Percentiles rank a stretch among this genome's conserved stretches.
phyloP scores from a whole-genome alignment of 2,113 vertebrate species.

The Acrocephalus arundinaceus region DNA sequence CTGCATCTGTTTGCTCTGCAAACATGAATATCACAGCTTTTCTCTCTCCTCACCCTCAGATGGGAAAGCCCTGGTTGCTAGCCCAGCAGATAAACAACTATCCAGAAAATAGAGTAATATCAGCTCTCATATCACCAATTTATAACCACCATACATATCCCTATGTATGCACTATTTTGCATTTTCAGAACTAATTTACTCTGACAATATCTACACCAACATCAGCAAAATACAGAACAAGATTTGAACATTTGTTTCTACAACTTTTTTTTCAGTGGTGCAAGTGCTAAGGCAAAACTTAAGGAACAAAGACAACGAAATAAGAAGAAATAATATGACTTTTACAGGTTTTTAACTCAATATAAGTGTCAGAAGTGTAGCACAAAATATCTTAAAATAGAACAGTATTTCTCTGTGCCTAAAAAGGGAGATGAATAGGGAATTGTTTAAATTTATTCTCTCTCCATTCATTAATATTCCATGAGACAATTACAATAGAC shows the following conservation, averaged over 20 bases:
- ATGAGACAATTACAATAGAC: background rate
- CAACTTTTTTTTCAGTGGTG: background rate
- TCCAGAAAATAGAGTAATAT: background rate
- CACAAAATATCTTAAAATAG: background rate
- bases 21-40: background rate
- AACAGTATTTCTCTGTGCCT: background rate
- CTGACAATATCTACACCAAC: background rate
- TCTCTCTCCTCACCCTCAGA: background rate
- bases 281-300: background rate
- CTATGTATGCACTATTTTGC: background rate
- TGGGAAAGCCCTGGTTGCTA: background rate
- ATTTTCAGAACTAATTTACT: background rate
- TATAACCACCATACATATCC: background rate
- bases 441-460: background rate
- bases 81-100: background rate
- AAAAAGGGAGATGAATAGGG: background rate
- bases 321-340: background rate
- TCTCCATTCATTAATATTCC: slow-evolving; percentile 3
- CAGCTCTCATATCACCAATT: background rate
- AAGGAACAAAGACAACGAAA: background rate
- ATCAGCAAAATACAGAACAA: background rate
- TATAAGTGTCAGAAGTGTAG: background rate
- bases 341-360: background rate
- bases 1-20: background rate
- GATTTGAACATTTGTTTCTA: background rate